phyloP scores from a whole-genome alignment of 2,888 invertebrate genomes.

The Watsonalla cultraria region DNA sequence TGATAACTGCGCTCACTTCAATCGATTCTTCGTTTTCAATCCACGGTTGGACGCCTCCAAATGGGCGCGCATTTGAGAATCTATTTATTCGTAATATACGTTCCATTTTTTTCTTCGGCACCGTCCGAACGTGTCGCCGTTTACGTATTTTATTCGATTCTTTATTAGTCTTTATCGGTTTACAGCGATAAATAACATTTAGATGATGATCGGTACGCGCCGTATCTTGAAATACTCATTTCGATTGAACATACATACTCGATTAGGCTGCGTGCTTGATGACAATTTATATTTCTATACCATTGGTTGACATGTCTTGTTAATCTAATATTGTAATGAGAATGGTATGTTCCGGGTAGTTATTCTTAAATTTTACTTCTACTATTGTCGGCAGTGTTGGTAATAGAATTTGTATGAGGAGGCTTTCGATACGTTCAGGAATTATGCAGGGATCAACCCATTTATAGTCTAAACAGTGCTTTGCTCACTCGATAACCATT shows the following conservation, averaged over 20 bases:
- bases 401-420: background rate
- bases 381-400: conserved; percentile 11
- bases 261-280: conserved; percentile 36
- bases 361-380: conserved; percentile 19
- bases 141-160: conserved; percentile 51
- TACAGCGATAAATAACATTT: conserved; percentile 52
- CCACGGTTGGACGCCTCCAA: conserved; percentile 52
- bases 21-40: conserved; percentile 50
- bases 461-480: background rate
- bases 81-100: conserved; percentile 33
- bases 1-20: conserved; percentile 53
- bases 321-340: conserved; percentile 38
- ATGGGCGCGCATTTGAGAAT: conserved; percentile 32
- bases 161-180: conserved; percentile 59
- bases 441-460: background rate
- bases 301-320: conserved; percentile 21
- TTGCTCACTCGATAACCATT: background rate
- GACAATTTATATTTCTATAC: conserved; percentile 29
- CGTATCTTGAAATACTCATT: conserved; percentile 31
- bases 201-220: conserved; percentile 32
- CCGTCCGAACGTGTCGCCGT: conserved; percentile 34
- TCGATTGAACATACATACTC: conserved; percentile 36
- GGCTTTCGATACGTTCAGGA: background rate
- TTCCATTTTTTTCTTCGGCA: conserved; percentile 26
- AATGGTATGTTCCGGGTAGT: conserved; percentile 17